These are phyloP conservation scores for Philonicus albiceps DNA, from an alignment of 2,888 invertebrate species.

Conservation along the genomic window DNA sequence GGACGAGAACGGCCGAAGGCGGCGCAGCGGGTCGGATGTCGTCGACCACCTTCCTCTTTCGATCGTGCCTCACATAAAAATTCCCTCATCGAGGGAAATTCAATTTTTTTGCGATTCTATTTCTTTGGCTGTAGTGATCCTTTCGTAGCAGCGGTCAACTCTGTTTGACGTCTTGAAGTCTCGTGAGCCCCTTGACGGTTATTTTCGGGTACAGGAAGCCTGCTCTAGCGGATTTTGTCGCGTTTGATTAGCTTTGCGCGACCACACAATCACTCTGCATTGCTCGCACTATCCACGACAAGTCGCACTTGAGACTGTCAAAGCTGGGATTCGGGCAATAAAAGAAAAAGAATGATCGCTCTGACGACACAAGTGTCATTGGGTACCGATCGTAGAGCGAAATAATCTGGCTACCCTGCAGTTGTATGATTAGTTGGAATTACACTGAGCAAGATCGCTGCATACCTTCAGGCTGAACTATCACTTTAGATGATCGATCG, in stretches of 20 bases:
- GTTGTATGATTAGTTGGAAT: neutral
- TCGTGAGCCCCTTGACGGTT: neutral
- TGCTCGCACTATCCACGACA: conserved; percentile 28
- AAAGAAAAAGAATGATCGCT: neutral
- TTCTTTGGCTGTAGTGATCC: neutral
- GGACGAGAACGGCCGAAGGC: neutral
- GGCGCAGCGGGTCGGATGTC: neutral
- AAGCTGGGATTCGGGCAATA: neutral
- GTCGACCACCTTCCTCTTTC: neutral
- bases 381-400: neutral
- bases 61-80: neutral
- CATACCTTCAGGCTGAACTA: neutral
- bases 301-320: conserved; percentile 20
- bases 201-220: neutral
- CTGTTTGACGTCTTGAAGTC: neutral
- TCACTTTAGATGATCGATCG: neutral
- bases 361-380: neutral
- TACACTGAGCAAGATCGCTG: neutral
- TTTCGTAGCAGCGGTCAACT: neutral
- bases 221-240: neutral
- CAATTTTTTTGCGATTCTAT: neutral
- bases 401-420: neutral
- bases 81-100: neutral
- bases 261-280: conserved; percentile 22
- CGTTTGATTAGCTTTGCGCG: conserved; percentile 5